A percentile compares a stretch with the other conserved stretches of the same genome.
Conservation (phyloP, 2,113 vertebrate genomes). For the Passer domesticus region DNA sequence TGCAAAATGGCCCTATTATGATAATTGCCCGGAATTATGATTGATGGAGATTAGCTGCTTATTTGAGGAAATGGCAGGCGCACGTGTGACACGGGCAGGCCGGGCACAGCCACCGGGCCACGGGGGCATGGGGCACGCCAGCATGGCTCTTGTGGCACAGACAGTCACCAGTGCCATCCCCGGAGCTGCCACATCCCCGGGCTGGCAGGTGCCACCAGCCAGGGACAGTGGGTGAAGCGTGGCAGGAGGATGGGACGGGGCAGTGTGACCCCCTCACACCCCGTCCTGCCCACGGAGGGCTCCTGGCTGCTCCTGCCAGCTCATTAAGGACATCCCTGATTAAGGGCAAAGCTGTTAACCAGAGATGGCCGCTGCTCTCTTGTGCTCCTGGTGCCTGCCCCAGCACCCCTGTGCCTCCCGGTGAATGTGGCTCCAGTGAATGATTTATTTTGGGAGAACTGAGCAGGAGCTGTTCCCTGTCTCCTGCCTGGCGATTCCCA, state of each 20-base stretch:
- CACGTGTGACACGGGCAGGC: constrained; percentile 18
- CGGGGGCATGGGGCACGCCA: accelerated
- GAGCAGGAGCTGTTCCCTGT: background rate
- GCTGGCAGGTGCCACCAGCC: background rate
- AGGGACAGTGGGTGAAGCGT: accelerated
- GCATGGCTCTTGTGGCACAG: accelerated
- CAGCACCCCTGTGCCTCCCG: background rate
- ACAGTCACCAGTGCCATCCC: accelerated
- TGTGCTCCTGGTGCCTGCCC: accelerated
- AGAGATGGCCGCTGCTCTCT: background rate
- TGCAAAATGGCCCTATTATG: constrained; percentile 62
- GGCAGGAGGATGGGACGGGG: background rate
- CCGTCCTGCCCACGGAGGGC: accelerated
- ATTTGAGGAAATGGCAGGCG: constrained; percentile 1
- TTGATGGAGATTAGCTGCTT: constrained; percentile 64
- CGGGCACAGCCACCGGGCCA: background rate
- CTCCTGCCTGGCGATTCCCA: accelerated
- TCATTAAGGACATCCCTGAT: background rate
- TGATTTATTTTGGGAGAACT: background rate
- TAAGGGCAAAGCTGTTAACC: background rate
- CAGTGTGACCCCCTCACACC: accelerated
- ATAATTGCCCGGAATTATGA: constrained; percentile 58
- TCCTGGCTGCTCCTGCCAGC: background rate
- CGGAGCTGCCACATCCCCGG: background rate
- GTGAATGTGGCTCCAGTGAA: accelerated